A percentile compares a stretch with the other conserved stretches of the same genome.
Evolutionary conservation across 2,113 vertebrate genomes (phyloP).

Genomic region (Jacana jacana): DNA sequence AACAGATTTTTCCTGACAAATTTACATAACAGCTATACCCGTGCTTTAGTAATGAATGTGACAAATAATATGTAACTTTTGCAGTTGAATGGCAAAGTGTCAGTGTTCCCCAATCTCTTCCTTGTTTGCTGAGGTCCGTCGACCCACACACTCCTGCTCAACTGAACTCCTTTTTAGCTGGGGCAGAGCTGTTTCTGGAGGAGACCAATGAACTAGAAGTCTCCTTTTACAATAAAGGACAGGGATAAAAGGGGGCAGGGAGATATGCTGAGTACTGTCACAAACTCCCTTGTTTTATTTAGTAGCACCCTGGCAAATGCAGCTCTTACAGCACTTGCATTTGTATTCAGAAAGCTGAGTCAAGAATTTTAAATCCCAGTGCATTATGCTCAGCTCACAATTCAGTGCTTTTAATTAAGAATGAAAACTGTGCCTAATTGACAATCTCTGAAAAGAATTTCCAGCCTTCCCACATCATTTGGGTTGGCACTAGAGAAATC

Average conservation of each 20-base stretch:
- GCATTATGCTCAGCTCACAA: conserved; percentile 55
- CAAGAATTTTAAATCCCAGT: conserved; percentile 54
- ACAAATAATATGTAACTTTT: neutral
- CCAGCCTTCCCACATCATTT: conserved; percentile 58
- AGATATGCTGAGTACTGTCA: neutral
- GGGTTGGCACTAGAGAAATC: conserved; percentile 47
- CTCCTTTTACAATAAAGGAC: neutral
- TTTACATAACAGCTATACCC: neutral
- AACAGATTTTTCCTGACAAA: neutral
- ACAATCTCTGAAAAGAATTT: conserved; percentile 61
- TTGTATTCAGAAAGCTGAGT: conserved; percentile 62
- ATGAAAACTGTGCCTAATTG: conserved; percentile 68
- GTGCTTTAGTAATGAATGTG: neutral
- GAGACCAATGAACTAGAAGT: neutral
- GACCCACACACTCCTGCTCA: neutral
- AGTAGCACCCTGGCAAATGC: neutral
- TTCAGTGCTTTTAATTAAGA: conserved; percentile 67
- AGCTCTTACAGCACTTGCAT: conserved; percentile 25
- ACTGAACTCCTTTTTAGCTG: neutral
- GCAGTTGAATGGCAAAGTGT: neutral
- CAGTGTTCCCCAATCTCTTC: neutral
- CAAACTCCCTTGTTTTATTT: neutral
- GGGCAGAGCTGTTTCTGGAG: neutral
- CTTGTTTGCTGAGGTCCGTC: neutral
- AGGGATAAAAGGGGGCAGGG: neutral